These are phyloP conservation scores for Troilus luridus DNA, from an alignment of 2,888 invertebrate genomes.

Conservation along the genomic window DNA sequence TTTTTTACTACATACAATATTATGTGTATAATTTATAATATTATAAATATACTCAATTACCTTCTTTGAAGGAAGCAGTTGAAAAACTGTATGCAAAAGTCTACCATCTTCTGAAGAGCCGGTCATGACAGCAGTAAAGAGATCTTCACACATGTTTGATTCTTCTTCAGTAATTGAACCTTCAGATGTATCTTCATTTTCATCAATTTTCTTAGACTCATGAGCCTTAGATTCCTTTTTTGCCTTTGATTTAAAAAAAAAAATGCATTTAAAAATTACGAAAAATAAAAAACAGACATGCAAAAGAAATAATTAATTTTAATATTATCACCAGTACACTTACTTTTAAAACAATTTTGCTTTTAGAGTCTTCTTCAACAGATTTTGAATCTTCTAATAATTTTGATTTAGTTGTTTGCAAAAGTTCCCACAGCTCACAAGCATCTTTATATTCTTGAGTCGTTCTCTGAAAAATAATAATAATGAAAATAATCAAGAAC, in stretches of 20 bases:
- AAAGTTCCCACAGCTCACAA: slow-evolving; percentile 88
- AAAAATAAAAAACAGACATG: background rate
- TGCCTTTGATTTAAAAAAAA: slow-evolving; percentile 50
- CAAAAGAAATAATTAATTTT: background rate
- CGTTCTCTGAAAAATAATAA: slow-evolving; percentile 73
- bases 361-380: slow-evolving; percentile 72
- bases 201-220: slow-evolving; percentile 71
- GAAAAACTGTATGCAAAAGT: slow-evolving; percentile 89
- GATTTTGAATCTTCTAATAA: slow-evolving; percentile 68
- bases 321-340: slow-evolving; percentile 67
- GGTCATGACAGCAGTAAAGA: slow-evolving; percentile 90
- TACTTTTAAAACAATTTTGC: slow-evolving; percentile 73
- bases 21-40: background rate
- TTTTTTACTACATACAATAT: background rate
- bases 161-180: slow-evolving; percentile 81
- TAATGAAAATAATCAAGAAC: background rate
- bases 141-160: slow-evolving; percentile 83
- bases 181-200: slow-evolving; percentile 80
- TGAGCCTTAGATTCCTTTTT: slow-evolving; percentile 29
- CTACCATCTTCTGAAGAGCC: slow-evolving; percentile 84
- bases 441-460: slow-evolving; percentile 92
- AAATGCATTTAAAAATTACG: background rate
- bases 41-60: slow-evolving; percentile 67
- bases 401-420: slow-evolving; percentile 70
- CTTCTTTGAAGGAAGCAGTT: slow-evolving; percentile 91